phyloP scores from a whole-genome alignment of 2,797 vertebrate genomes.

The Cryptoblepharus egeriae region DNA sequence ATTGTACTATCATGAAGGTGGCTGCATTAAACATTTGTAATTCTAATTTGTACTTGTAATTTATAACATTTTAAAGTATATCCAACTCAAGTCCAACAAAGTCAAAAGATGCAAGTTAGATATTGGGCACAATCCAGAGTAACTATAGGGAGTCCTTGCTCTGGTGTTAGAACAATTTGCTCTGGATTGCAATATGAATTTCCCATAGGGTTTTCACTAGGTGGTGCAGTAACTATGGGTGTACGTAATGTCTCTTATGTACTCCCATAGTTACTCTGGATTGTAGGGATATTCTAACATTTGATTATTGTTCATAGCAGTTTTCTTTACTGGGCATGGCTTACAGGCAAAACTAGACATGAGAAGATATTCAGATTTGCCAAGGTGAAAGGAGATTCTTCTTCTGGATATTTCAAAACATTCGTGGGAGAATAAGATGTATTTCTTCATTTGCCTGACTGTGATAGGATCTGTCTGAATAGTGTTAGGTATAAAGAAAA shows the following conservation, averaged over 20 bases:
- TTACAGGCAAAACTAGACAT: conserved; percentile 6
- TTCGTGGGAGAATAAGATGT: neutral
- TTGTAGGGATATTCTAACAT: neutral
- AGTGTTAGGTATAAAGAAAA: conserved; percentile 1
- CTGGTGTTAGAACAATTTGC: too few relatives aligned
- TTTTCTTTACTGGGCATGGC: neutral
- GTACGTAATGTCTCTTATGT: too few relatives aligned
- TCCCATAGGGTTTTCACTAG: too few relatives aligned
- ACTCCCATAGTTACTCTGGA: too few relatives aligned
- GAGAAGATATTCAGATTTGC: conserved; percentile 12
- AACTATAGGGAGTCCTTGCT: too few relatives aligned
- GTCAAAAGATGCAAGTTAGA: neutral
- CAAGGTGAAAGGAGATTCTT: conserved; percentile 16
- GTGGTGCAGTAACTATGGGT: too few relatives aligned
- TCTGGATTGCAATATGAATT: too few relatives aligned
- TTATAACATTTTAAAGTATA: too few relatives aligned
- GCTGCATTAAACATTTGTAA: neutral
- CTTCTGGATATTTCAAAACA: neutral
- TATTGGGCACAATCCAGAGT: too few relatives aligned
- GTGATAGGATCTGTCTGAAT: conserved; percentile 9
- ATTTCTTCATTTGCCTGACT: conserved; percentile 20
- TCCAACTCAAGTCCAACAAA: neutral
- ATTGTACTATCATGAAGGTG: neutral
- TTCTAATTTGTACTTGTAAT: too few relatives aligned
- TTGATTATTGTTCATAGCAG: neutral